Evolutionary conservation across 2,113 vertebrate species (phyloP), one percentile per base, ranked within the genome.

Genomic region (Puffinus mauretanicus): DNA sequence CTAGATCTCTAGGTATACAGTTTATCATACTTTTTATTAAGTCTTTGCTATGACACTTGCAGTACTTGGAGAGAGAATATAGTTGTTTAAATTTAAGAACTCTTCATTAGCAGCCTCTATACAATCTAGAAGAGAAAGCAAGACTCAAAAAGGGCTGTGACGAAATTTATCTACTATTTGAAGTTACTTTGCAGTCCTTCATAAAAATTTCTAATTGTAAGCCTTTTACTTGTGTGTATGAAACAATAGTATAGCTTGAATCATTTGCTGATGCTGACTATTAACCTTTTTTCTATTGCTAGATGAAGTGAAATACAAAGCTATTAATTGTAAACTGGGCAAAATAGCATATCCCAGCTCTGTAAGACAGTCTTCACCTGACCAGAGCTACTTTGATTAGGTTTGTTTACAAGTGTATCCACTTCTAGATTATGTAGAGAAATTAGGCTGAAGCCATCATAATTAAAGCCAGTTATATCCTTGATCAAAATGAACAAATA

Each of bases 61-160:
- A 95, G 58, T 80, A 93, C 8, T 93, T 57, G 29, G 90, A 87
- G 89, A 90, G 42, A 90, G 36, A 32, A 97, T 29, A 29, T 1
- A 78, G 32, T 27, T 55, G 42, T 69, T 85, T 81, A 42, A 81
- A 81, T 71, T 60, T 40, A 83, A 81, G 65, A 77, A 58, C 54
- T 55, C 69, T 88, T 93, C 51, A 70, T 82, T 65, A 96, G 71
- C 91, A 96, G 86, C n/a, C 76, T 98, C 89, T 93, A 83, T 73
- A 86, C 64, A 96, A 94, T 91, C 82, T 86, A 96, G 88, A 97
- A 83, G 80, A 96, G 85, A 93, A 79, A 94, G 66, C 49, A 94
- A 93, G 69, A 90, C 73, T 94, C 80, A 90, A 46, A 46, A 62
- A 93, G n/a, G 26, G n/a, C 57, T 79, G 16, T 47, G 38, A 79